Conservation (phyloP, 2,888 invertebrate genomes). For the Cosmorhoe ocellata region DNA sequence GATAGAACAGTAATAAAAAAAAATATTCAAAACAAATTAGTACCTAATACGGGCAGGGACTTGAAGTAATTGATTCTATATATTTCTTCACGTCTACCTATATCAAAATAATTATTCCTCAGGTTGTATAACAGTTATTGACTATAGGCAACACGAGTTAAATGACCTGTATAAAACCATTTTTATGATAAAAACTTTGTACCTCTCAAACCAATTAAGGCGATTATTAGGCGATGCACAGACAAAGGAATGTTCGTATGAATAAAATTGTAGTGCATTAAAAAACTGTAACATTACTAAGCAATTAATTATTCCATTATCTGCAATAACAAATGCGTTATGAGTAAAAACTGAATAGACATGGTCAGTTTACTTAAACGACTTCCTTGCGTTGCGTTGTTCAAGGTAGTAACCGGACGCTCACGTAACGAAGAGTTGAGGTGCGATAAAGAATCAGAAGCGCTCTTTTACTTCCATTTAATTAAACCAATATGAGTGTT, state of each 20-base stretch:
- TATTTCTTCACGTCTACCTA: too few relatives aligned
- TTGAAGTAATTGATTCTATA: too few relatives aligned
- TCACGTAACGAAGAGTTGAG: neutral
- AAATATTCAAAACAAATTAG: too few relatives aligned
- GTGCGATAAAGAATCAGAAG: too few relatives aligned
- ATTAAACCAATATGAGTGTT: too few relatives aligned
- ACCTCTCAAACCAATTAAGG: conserved; percentile 12
- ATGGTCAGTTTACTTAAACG: conserved; percentile 53
- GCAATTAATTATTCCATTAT: conserved; percentile 39
- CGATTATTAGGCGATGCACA: conserved; percentile 20
- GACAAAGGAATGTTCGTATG: conserved; percentile 28
- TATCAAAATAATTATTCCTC: neutral
- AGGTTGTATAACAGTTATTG: conserved; percentile 3
- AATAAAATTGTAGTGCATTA: conserved; percentile 26
- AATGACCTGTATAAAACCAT: conserved; percentile 3
- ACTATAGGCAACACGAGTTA: conserved; percentile 1
- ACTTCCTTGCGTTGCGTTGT: conserved; percentile 49
- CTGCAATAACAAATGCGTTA: conserved; percentile 30
- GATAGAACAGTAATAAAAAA: too few relatives aligned
- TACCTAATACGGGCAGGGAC: too few relatives aligned
- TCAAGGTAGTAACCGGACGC: conserved; percentile 24
- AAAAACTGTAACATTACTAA: conserved; percentile 39
- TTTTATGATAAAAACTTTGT: conserved; percentile 8
- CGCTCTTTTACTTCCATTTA: too few relatives aligned
- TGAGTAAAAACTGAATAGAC: conserved; percentile 37